Evolutionary conservation across 2,113 vertebrate species (phyloP), one percentile per base, ranked within the genome.

Genomic region (Colaptes auratus): DNA sequence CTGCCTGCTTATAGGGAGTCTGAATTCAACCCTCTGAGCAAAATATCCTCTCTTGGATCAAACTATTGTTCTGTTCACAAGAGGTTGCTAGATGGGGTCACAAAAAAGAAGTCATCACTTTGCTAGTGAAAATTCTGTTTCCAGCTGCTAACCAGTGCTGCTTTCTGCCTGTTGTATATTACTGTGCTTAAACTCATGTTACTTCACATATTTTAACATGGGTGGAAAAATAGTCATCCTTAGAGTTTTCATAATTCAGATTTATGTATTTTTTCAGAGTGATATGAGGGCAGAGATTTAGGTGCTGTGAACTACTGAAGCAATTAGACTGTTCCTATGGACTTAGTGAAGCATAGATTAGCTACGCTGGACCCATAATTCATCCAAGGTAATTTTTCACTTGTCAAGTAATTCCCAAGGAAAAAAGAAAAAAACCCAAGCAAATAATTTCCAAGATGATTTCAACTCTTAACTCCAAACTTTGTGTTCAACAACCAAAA

Each of bases 51-150:
- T 71, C 86, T 39, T 35, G 65, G 76, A 92, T 94, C 86, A 67
- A 92, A 52, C 50, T 25, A 52, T 92, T 86, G 69, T 92, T 88
- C 86, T 93, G 72, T 88, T 92, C 86, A 52, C 69, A 74, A 86
- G 52, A 85, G 44, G 15, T 44, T 93, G 72, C 59, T 58, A 69
- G 59, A 42, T 2, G 2, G 75, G 63, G 44, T 76, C 71, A 79
- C 1, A 8, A 85, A 72, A 77, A 81, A 90, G 20, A 60, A 67
- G 27, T 6, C 2, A 5, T 81, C 81, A 19, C 73, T 86, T 52
- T 89, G 5, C 70, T 61, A 10, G 42, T 53, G 69, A 50, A 95
- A 90, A 46, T 59, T 78, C 53, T 66, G 5, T 75, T 93, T 81
- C 83, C 77, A 19, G 10, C 13, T 76, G 46, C 10, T 36, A 86